These are phyloP conservation scores for Drepana arcuata DNA, from an alignment of 1,140 invertebrate genomes.

Conservation along the genomic window DNA sequence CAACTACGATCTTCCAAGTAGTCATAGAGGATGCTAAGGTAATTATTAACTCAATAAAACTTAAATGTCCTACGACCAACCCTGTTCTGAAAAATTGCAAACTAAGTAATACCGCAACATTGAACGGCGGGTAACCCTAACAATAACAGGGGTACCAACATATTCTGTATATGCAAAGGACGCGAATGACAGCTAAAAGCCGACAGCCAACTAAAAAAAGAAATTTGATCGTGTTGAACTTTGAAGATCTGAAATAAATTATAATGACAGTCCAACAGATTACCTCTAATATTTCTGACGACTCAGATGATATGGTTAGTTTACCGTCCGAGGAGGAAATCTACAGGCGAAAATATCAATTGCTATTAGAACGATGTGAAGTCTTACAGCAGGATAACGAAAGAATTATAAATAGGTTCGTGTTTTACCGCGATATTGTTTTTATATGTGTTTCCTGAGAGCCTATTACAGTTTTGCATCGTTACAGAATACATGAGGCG, in stretches of 20 bases:
- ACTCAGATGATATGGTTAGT: slow-evolving; percentile 71
- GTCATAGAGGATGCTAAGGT: too few species aligned
- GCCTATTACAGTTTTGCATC: slow-evolving; percentile 14
- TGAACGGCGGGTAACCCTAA: too few species aligned
- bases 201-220: slow-evolving; percentile 51
- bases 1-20: too few species aligned
- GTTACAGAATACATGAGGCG: slow-evolving; percentile 73
- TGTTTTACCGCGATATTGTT: slow-evolving; percentile 14
- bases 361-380: slow-evolving; percentile 76
- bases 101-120: too few species aligned
- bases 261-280: slow-evolving; percentile 71
- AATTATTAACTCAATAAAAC: too few species aligned
- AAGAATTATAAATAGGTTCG: slow-evolving; percentile 75
- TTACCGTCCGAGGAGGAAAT: slow-evolving; percentile 73
- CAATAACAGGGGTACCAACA: slow-evolving; percentile 20
- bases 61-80: too few species aligned
- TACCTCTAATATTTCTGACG: slow-evolving; percentile 71
- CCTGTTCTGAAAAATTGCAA: too few species aligned
- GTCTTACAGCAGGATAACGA: slow-evolving; percentile 78
- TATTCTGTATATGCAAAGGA: too few species aligned
- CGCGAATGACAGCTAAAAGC: slow-evolving; percentile 27
- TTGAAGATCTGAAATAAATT: slow-evolving; percentile 68
- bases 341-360: slow-evolving; percentile 76
- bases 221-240: slow-evolving; percentile 63
- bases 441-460: slow-evolving; percentile 5